phyloP scores from a whole-genome alignment of 2,888 invertebrate species.

The Drosophila demipolita region DNA sequence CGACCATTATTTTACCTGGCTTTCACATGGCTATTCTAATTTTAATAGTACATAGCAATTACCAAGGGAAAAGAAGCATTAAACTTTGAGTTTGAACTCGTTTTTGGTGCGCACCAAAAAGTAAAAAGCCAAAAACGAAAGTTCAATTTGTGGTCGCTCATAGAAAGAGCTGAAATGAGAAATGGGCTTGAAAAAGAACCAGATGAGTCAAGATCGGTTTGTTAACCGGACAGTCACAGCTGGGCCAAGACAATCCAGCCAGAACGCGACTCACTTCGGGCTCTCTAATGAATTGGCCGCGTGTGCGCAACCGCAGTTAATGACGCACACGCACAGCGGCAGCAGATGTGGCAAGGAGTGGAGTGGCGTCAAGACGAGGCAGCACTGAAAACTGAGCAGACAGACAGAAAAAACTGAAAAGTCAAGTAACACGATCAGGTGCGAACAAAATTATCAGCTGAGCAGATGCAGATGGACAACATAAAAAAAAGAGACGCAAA shows the following conservation, averaged over 20 bases:
- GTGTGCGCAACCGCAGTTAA: slow-evolving; percentile 75
- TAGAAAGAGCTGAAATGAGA: slow-evolving; percentile 23
- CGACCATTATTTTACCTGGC: slow-evolving; percentile 34
- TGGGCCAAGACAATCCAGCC: slow-evolving; percentile 46
- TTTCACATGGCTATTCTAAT: slow-evolving; percentile 51
- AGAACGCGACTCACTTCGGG: slow-evolving; percentile 34
- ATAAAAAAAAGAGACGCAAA: slow-evolving; percentile 10
- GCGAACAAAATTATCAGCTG: slow-evolving; percentile 78
- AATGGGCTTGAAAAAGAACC: slow-evolving; percentile 33
- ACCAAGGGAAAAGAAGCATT: slow-evolving; percentile 13
- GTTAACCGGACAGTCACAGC: slow-evolving; percentile 33
- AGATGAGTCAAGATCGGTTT: slow-evolving; percentile 17
- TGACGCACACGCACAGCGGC: slow-evolving; percentile 65
- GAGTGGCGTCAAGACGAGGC: background rate
- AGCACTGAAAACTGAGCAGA: slow-evolving; percentile 14
- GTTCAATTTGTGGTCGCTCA: slow-evolving; percentile 59
- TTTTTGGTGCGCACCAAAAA: slow-evolving; percentile 52
- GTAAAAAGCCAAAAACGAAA: slow-evolving; percentile 77
- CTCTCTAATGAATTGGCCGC: slow-evolving; percentile 67
- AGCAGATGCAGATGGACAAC: slow-evolving; percentile 23
- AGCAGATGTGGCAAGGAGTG: background rate
- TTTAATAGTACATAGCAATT: slow-evolving; percentile 39
- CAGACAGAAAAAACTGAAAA: slow-evolving; percentile 34
- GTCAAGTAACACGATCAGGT: slow-evolving; percentile 76
- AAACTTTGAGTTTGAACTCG: slow-evolving; percentile 39